Percentiles rank a stretch among this genome's conserved stretches.
Conservation (phyloP, 2,113 vertebrate species). For the Antigone vipio region DNA sequence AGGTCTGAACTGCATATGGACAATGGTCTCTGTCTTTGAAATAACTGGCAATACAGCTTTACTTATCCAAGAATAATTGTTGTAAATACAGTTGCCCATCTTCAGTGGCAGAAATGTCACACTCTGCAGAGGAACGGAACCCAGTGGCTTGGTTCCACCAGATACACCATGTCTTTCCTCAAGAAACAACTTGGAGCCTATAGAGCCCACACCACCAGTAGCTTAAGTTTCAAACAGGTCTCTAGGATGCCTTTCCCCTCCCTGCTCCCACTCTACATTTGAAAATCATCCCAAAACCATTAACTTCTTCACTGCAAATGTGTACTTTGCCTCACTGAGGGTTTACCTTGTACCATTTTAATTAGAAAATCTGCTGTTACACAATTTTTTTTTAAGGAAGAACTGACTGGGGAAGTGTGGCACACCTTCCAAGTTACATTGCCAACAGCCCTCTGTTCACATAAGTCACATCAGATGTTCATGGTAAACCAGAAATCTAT, state of each 20-base stretch:
- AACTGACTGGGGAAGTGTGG: neutral
- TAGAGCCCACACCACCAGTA: neutral
- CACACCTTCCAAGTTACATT: neutral
- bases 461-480: neutral
- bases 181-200: neutral
- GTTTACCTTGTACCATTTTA: neutral
- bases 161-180: neutral
- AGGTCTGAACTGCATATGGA: neutral
- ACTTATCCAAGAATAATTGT: neutral
- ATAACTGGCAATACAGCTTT: neutral
- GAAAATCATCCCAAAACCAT: neutral
- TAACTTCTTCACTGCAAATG: neutral
- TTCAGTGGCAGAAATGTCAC: rapidly evolving
- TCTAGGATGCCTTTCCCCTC: neutral
- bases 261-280: neutral
- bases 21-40: neutral
- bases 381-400: neutral
- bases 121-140: neutral
- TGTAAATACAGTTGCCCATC: neutral
- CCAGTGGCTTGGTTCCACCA: neutral
- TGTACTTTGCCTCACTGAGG: neutral
- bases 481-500: neutral
- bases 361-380: neutral
- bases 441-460: neutral
- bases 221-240: neutral